A percentile compares a stretch with the other conserved stretches of the same genome.
These are phyloP conservation scores for Clepsis dumicolana DNA, from an alignment of 2,888 invertebrate species.

Conservation along the genomic window DNA sequence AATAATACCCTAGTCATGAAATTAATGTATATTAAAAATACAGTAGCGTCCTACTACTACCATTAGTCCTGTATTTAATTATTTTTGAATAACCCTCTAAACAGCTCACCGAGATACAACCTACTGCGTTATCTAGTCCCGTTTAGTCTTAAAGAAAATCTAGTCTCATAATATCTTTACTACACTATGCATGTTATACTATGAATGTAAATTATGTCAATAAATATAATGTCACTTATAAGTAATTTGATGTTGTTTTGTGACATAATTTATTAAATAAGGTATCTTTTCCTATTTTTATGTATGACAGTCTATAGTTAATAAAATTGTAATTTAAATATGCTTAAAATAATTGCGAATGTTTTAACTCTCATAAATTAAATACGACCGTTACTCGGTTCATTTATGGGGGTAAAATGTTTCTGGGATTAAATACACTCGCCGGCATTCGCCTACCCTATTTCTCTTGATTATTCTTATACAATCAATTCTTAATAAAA, in stretches of 20 bases:
- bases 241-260: neutral
- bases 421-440: neutral
- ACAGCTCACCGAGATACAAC: neutral
- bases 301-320: neutral
- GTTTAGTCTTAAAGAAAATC: conserved; percentile 6
- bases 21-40: no score
- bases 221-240: neutral
- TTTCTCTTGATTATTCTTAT: no score
- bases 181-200: conserved; percentile 1
- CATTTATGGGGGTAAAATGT: neutral
- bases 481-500: no score
- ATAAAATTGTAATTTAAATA: no score
- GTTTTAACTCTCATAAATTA: neutral
- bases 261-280: conserved; percentile 5
- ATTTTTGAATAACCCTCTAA: neutral
- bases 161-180: conserved; percentile 12
- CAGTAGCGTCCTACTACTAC: no score
- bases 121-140: conserved; percentile 1
- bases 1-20: no score
- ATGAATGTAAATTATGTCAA: neutral
- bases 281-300: neutral
- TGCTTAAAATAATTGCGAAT: neutral
- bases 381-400: neutral
- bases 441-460: no score
- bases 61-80: no score